These are phyloP conservation scores for Cyprinodon diabolis DNA, from an alignment of 2,797 vertebrate species.

Conservation along the genomic window DNA sequence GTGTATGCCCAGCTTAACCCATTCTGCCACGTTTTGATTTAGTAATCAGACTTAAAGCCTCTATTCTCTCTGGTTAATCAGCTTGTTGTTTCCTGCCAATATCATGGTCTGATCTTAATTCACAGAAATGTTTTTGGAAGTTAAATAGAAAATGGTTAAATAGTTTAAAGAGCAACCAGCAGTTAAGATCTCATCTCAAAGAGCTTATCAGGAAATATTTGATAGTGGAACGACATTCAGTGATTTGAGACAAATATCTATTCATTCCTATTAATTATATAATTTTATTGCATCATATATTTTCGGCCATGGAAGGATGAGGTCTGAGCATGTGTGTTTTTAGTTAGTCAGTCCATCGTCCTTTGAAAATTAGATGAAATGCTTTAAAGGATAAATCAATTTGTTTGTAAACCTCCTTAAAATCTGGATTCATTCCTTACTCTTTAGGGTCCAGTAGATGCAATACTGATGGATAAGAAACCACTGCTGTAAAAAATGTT, in stretches of 20 bases:
- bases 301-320: conserved; percentile 20
- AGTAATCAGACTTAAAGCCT: not conserved
- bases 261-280: conserved; percentile 34
- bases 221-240: conserved; percentile 40
- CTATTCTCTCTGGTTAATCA: not conserved
- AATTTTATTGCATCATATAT: conserved; percentile 18
- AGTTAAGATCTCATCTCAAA: conserved; percentile 50
- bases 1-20: not conserved
- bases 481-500: no score
- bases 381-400: not conserved
- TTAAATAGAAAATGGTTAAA: conserved; percentile 37
- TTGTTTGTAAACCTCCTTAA: no score
- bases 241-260: conserved; percentile 43
- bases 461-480: not conserved
- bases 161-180: conserved; percentile 1
- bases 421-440: no score
- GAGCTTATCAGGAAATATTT: conserved; percentile 55
- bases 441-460: not conserved
- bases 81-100: not conserved
- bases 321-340: conserved; percentile 6
- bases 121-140: conserved; percentile 20
- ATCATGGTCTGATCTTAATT: conserved; percentile 35
- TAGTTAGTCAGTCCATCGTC: not conserved
- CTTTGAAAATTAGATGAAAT: conserved; percentile 13
- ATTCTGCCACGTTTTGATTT: not conserved